phyloP scores from a whole-genome alignment of 2,113 vertebrate genomes.

The Brachirus orientalis region DNA sequence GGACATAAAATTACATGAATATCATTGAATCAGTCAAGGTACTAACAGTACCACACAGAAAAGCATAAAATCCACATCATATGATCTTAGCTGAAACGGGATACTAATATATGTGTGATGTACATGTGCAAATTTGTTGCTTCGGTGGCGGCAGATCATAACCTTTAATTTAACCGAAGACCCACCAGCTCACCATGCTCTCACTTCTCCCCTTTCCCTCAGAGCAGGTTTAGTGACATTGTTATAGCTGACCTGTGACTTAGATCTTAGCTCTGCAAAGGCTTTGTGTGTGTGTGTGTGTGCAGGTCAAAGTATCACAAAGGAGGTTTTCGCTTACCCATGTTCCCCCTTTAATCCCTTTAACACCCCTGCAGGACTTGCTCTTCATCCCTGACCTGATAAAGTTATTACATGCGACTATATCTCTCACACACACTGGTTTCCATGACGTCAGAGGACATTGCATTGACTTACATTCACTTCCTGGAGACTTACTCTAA shows the following conservation, averaged over 20 bases:
- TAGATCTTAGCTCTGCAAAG: conserved; percentile 12
- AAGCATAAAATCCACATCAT: too few species aligned
- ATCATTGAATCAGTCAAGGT: background rate
- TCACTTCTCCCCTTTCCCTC: background rate
- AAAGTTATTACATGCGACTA: conserved; percentile 34
- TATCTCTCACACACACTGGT: background rate
- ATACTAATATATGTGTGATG: background rate
- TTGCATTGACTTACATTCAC: too few species aligned
- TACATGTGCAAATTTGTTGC: too few species aligned
- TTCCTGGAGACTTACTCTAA: too few species aligned
- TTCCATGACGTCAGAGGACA: too few species aligned
- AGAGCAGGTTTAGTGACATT: conserved; percentile 22
- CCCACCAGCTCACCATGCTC: background rate
- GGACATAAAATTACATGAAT: background rate
- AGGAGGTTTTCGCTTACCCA: conserved; percentile 49
- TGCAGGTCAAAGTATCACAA: conserved; percentile 44
- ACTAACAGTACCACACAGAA: background rate
- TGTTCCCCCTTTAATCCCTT: conserved; percentile 47
- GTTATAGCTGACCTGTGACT: conserved; percentile 38
- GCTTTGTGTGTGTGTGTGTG: background rate
- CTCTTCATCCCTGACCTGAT: conserved; percentile 40
- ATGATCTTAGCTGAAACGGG: background rate
- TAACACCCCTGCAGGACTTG: conserved; percentile 16
- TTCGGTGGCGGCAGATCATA: too few species aligned
- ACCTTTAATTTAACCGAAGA: background rate